phyloP scores from a whole-genome alignment of 1,140 invertebrate species.

The Asobara japonica region DNA sequence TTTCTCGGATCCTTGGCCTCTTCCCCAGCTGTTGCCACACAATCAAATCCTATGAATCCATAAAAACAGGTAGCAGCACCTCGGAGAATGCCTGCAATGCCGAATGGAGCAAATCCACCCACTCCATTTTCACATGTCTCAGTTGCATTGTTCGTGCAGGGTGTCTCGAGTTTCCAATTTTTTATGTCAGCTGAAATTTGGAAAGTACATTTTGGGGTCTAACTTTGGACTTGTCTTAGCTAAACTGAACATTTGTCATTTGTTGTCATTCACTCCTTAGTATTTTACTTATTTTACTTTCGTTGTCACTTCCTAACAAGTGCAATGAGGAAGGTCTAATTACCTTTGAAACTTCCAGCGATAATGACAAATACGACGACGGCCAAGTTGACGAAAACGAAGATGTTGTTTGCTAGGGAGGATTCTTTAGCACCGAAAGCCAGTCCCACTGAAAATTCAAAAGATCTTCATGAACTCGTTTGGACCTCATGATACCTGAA shows the following conservation, averaged over 20 bases:
- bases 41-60: conserved; percentile 91
- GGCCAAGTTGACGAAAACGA: conserved; percentile 76
- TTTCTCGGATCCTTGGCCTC: conserved; percentile 90
- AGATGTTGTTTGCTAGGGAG: conserved; percentile 78
- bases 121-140: conserved; percentile 65
- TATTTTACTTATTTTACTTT: too few species aligned
- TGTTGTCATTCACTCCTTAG: too few species aligned
- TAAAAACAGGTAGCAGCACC: conserved; percentile 92
- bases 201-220: too few species aligned
- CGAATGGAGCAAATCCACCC: conserved; percentile 87
- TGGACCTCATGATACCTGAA: too few species aligned
- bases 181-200: conserved; percentile 64
- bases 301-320: too few species aligned
- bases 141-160: conserved; percentile 53
- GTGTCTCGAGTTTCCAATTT: conserved; percentile 76
- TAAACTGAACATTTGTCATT: too few species aligned
- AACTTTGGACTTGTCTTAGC: too few species aligned
- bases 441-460: conserved; percentile 56
- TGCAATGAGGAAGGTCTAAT: too few species aligned
- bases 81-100: conserved; percentile 79
- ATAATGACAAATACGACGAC: conserved; percentile 79
- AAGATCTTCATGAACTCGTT: background rate
- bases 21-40: conserved; percentile 84
- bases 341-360: conserved; percentile 75
- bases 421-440: conserved; percentile 82